These are phyloP conservation scores for Bombus balteatus DNA, from an alignment of 1,140 invertebrate species.

Conservation along the genomic window DNA sequence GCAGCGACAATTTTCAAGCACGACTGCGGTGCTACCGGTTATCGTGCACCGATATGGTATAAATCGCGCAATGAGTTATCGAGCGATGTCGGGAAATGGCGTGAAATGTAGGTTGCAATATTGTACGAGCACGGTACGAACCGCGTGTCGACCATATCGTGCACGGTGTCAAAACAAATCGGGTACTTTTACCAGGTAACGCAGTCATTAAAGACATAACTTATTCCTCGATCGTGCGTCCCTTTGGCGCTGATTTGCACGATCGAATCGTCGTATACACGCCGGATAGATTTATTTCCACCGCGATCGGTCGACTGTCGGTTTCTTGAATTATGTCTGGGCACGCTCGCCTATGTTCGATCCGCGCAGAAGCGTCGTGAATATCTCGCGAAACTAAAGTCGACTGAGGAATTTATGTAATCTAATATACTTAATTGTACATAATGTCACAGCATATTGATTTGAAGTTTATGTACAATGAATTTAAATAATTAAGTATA, in stretches of 20 bases:
- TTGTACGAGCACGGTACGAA: constrained; percentile 3
- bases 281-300: constrained; percentile 41
- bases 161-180: constrained; percentile 44
- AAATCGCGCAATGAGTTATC: constrained; percentile 16
- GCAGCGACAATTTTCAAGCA: constrained; percentile 31
- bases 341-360: constrained; percentile 1
- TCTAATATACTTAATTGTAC: background rate
- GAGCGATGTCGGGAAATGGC: constrained; percentile 5
- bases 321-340: constrained; percentile 15
- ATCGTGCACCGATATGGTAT: constrained; percentile 20
- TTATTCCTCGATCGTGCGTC: constrained; percentile 44
- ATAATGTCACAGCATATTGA: too few species aligned
- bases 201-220: constrained; percentile 46
- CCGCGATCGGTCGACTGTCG: constrained; percentile 25
- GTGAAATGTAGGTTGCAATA: constrained; percentile 37
- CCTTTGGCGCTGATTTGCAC: constrained; percentile 43
- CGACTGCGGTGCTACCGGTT: constrained; percentile 19
- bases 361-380: background rate
- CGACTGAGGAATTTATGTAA: background rate
- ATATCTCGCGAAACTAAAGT: background rate
- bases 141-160: constrained; percentile 21
- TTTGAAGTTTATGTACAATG: too few species aligned
- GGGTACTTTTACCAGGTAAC: constrained; percentile 41
- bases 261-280: constrained; percentile 49
- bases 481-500: too few species aligned